phyloP scores from a whole-genome alignment of 2,113 vertebrate species.

The Sitta europaea region DNA sequence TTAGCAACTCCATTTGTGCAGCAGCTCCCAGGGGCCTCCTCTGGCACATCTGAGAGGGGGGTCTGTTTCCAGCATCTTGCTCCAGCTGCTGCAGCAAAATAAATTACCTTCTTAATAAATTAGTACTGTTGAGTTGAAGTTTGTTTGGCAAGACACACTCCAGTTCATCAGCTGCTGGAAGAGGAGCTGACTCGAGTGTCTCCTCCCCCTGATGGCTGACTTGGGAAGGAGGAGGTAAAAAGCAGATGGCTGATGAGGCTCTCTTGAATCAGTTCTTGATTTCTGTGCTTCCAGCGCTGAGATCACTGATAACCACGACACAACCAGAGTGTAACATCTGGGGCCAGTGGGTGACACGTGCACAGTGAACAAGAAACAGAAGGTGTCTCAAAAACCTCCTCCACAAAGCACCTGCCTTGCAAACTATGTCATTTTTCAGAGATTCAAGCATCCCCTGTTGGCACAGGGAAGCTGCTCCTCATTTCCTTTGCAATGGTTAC shows the following conservation, averaged over 20 bases:
- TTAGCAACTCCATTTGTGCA: constrained; percentile 36
- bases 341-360: neutral
- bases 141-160: constrained; percentile 48
- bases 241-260: constrained; percentile 23
- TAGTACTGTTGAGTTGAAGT: constrained; percentile 38
- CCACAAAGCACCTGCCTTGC: neutral
- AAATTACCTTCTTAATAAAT: constrained; percentile 70
- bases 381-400: neutral
- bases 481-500: neutral
- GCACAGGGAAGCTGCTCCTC: neutral
- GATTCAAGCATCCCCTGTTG: neutral
- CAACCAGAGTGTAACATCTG: neutral
- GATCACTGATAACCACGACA: neutral
- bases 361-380: neutral
- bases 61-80: neutral
- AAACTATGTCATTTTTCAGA: neutral
- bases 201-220: neutral
- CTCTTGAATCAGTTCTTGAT: neutral
- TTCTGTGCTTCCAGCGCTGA: neutral
- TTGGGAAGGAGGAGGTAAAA: neutral
- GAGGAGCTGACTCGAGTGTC: neutral
- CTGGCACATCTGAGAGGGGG: neutral
- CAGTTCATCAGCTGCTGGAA: constrained; percentile 40
- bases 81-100: constrained; percentile 63
- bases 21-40: constrained; percentile 45